Base-by-base conservation (phyloP, 2,888 invertebrate genomes). In the Didymodactylos carnosus region DNA sequence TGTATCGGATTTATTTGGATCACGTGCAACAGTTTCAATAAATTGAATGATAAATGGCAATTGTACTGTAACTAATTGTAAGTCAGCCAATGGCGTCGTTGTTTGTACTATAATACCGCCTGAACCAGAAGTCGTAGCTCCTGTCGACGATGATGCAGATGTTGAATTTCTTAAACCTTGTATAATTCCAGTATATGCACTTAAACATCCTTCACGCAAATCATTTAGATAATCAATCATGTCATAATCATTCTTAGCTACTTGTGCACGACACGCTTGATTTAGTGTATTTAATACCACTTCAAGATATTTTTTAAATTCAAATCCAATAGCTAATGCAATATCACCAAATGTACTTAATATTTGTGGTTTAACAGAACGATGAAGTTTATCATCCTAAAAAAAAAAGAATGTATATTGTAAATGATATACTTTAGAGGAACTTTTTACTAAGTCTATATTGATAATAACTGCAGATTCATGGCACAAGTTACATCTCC, bases 161-260 rank as follows among this genome's bases (percentile, higher is more conserved):
- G 62, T 11, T 8, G 62, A n/a, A 62, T 25, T 25, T 11, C 62
- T 29, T 46, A 95, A 85, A n/a, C 94, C 94, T 83, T 98, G 97
- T 77, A 97, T 89, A 76, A 99, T 98, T 75, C 98, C 97, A 3
- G 97, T 94, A 84, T 95, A 99, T 0, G 97, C 95, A 81, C 94
- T 95, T 71, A 98, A 85, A 43, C 95, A 93, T 77, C 93, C 92
- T 83, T 97, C 97, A 10, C 97, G 87, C 72, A 99, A 86, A 80
- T 93, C 92, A 80, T 93, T 92, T 77, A 97, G 85, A 84, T 98
- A 98, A 81, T 98, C 97, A 46, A 94, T 87, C 90, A 94, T 91
- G 80, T 98, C 97, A 80, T 89, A 93, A 83, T 95, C 94, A 43
- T 71, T 71, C n/a, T 76, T 73, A 25, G 70, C 69, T 16, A 70